Evolutionary conservation across 2,888 invertebrate species (phyloP).

Genomic region (Andrena dorsata): DNA sequence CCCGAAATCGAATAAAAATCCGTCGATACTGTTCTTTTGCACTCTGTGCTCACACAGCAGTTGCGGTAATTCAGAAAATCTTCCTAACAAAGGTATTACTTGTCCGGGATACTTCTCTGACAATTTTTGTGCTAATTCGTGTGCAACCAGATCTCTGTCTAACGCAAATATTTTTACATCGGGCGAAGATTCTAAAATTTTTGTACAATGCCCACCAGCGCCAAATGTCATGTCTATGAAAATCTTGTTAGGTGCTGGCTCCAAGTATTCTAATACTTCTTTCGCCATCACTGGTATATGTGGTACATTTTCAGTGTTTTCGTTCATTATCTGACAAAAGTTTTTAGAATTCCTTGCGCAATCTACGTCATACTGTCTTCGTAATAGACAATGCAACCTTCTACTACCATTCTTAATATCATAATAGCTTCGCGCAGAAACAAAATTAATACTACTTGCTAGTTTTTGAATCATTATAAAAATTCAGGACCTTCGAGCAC

Average conservation of each 20-base stretch:
- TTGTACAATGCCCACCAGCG: conserved; percentile 94
- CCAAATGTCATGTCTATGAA: conserved; percentile 98
- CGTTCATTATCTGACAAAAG: conserved; percentile 32
- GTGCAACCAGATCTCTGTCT: conserved; percentile 95
- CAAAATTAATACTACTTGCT: not conserved
- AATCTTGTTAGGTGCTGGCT: conserved; percentile 88
- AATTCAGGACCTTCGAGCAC: conserved; percentile 36
- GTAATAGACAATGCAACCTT: not conserved
- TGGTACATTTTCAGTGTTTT: conserved; percentile 29
- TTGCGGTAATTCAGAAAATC: conserved; percentile 93
- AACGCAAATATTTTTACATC: conserved; percentile 91
- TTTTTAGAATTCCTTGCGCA: conserved; percentile 2
- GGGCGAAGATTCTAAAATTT: conserved; percentile 89
- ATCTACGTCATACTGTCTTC: not conserved
- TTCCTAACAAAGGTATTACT: conserved; percentile 93
- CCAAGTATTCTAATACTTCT: conserved; percentile 90
- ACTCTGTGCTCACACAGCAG: conserved; percentile 88
- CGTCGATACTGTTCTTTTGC: conserved; percentile 91
- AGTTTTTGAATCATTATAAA: conserved; percentile 16
- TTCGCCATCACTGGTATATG: conserved; percentile 92
- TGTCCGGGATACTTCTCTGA: conserved; percentile 89
- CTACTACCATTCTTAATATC: conserved; percentile 13
- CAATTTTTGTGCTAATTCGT: conserved; percentile 89
- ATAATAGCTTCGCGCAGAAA: not conserved
- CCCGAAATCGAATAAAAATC: conserved; percentile 96